Base-by-base conservation (phyloP, 2,888 invertebrate genomes). In the Octodonta nipae region DNA sequence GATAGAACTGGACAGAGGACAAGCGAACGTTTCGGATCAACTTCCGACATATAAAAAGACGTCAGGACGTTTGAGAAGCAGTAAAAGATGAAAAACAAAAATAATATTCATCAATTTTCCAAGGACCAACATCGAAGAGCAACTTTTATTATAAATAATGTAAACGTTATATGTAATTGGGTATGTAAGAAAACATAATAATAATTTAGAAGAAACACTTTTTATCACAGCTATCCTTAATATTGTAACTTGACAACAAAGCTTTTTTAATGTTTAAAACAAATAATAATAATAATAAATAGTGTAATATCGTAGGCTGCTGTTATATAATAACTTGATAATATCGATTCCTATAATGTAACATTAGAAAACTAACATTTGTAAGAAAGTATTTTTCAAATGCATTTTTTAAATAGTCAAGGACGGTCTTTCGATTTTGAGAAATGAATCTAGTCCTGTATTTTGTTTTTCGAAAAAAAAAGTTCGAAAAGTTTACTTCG, bases 1-100 rank as follows among this genome's bases (percentile, higher is more conserved):
- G 86, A 71, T 78, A 43, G 87, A 87, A 61, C 65, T 89, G 54
- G 88, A 88, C 63, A 74, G 27, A 31, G 12, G 7, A 22, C 49
- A 38, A 39, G 60, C 35, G 30, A 44, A 37, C 33, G 35, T 29
- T n/a, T n/a, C 34, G 8, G 14, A 30, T 4, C 10, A 29, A n/a
- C 29, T 16, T 6, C 15, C 33, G n/a, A 34, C 28, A 14, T 15
- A 33, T 17, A 49, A 57, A 14, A 56, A 53, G 33, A 62, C 64
- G 29, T 54, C 60, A 12, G 56, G 64, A n/a, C 55, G 71, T 35
- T 49, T 72, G 45, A 63, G 71, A 38, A 70, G 68, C 49, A 62
- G 69, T 46, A 46, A 53, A 37, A 47, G 45, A 40, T 53, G 42
- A 43, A 36, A 32, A 28, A n/a, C n/a, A 32, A 26, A 16, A 22